phyloP scores from a whole-genome alignment of 2,888 invertebrate genomes.

The Lasioglossum leucozonium region DNA sequence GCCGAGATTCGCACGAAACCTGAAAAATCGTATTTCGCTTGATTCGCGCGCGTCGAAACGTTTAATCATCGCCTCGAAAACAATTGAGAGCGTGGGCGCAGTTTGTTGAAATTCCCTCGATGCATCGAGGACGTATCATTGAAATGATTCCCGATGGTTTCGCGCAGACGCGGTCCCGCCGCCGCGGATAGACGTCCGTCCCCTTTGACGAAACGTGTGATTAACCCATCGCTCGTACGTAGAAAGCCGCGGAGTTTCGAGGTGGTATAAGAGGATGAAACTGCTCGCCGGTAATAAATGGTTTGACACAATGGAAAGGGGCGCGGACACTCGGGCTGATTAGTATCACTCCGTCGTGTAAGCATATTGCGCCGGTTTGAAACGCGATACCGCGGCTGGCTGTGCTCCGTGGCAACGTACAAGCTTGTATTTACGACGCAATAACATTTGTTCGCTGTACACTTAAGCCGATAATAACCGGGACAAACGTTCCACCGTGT shows the following conservation, averaged over 20 bases:
- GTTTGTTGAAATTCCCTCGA: background rate
- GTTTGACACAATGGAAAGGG: conserved; percentile 75
- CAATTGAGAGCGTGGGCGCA: background rate
- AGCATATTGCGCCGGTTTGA: conserved; percentile 60
- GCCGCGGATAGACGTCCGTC: background rate
- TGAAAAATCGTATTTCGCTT: background rate
- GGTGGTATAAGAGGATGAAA: conserved; percentile 68
- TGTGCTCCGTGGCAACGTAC: conserved; percentile 22
- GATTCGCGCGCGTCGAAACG: background rate
- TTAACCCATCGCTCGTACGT: conserved; percentile 67
- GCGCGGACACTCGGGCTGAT: conserved; percentile 69
- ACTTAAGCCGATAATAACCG: conserved; percentile 70
- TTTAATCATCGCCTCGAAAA: background rate
- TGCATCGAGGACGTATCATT: background rate
- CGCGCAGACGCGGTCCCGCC: background rate
- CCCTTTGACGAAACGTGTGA: conserved; percentile 50
- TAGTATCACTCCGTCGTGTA: conserved; percentile 66
- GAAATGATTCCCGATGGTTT: background rate
- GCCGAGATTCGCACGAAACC: background rate
- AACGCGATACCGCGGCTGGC: conserved; percentile 61
- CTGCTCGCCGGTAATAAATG: conserved; percentile 67
- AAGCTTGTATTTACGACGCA: conserved; percentile 69
- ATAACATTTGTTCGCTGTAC: conserved; percentile 69
- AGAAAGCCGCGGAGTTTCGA: conserved; percentile 50
- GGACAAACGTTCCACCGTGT: conserved; percentile 53